Base-by-base conservation (phyloP, 1,140 invertebrate species). In the Belonocnema kinseyi region DNA sequence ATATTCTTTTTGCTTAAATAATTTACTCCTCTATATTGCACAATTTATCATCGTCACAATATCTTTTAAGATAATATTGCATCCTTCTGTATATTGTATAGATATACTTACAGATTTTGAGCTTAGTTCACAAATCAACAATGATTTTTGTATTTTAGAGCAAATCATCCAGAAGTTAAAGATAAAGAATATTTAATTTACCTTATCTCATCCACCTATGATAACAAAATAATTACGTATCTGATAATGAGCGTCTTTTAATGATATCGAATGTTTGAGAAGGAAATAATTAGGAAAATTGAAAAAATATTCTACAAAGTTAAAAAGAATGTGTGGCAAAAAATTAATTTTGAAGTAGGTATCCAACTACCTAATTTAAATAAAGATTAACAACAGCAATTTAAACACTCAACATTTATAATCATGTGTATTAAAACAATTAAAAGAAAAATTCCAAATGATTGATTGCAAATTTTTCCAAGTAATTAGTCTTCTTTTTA, bases 151-250 rank as follows among this genome's bases (percentile, higher is more conserved):
- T 14, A 33, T 0, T 5, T 40, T 61, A 61, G 21, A 33, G 58
- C 11, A 26, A 33, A 61, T 61, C 33, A 21, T 61, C 13, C 58
- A 61, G 58, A 61, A 61, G 33, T 61, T 21, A 61, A 61, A 61
- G 58, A 61, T 61, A 61, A 21, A 26, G 33, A 16, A 33, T 33
- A 61, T 33, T 26, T 61, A 61, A 61, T 61, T 61, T 26, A 33
- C 26, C 33, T 61, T 61, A 61, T 33, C 58, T 58, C 13, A 58
- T 58, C 17, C 17, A 19, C 26, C 13, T 33, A 16, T 61, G 58
- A 61, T 61, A 61, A 61, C 58, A 61, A 61, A 26, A 26, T 26
- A 61, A 61, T 12, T 61, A 26, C 58, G 58, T 61, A 26, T 12
- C 19, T 58, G 17, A 1, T 19, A 19, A 17, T 26, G 26, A 26